phyloP scores from a whole-genome alignment of 2,797 vertebrate species.

The Brotogeris chrysoptera region DNA sequence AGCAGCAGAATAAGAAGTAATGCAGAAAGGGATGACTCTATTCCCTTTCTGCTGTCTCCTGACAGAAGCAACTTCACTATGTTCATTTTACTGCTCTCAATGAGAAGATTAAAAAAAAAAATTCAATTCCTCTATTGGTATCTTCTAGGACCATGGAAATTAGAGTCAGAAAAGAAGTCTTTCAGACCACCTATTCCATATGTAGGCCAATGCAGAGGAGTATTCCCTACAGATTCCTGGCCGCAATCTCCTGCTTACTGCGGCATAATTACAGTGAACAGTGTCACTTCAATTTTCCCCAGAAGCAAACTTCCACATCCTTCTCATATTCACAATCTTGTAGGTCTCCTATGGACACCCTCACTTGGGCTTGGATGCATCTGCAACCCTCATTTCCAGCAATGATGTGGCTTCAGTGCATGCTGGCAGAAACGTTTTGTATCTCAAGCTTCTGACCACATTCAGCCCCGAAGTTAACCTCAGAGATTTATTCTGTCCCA shows the following conservation, averaged over 20 bases:
- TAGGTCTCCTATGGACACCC: background rate
- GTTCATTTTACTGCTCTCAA: background rate
- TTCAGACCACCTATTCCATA: background rate
- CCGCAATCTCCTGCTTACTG: background rate
- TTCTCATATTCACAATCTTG: fast-evolving
- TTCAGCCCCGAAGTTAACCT: background rate
- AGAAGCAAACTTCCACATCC: background rate
- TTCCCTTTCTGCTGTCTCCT: background rate
- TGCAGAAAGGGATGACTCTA: background rate
- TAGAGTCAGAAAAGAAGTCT: too few relatives aligned
- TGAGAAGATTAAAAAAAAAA: background rate
- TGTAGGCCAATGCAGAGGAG: background rate
- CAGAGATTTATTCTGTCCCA: background rate
- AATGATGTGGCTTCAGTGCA: fast-evolving
- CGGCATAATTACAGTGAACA: background rate
- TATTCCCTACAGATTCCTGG: background rate
- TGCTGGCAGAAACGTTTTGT: fast-evolving
- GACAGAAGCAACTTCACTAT: fast-evolving
- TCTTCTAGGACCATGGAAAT: background rate
- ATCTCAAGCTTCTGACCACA: background rate
- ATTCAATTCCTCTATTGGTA: background rate
- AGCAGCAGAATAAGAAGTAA: background rate
- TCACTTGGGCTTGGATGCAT: fast-evolving
- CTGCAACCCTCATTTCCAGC: background rate
- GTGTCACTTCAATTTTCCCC: background rate